Evolutionary conservation across 2,113 vertebrate species (phyloP), one percentile per base, ranked within the genome.

Genomic region (Brachyistius frenatus): DNA sequence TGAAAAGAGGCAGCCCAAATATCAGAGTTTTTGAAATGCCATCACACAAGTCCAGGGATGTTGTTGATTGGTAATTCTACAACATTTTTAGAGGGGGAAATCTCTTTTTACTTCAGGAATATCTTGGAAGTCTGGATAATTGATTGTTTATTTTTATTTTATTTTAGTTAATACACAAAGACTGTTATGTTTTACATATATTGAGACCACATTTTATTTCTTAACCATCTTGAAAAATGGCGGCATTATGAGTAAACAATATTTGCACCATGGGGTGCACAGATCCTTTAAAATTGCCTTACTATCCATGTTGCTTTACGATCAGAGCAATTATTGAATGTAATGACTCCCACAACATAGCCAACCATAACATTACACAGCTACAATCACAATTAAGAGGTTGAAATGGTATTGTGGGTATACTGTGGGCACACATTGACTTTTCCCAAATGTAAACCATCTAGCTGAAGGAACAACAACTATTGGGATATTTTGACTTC

Each of bases 341-440:
- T 31, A 53, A 73, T 50, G 73, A 50, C 68, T 80, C 58, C 76
- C 66, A 55, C 2, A 58, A 58, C 66, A 67, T 57, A 37, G 44
- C 30, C 65, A n/a, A 67, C 35, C 32, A 32, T 41, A 46, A 30
- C 13, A 71, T 71, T 56, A 71, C 35, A 52, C 7, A 58, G 33
- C 33, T 58, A 58, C 23, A 63, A 13, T 6, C 37, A 50, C 46
- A 30, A 65, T 56, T 75, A 78, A 78, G 37, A 64, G n/a, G 37
- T 44, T 11, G 15, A 47, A 53, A 77, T 37, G 1, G 15, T 6
- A 36, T 57, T 35, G 10, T 52, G 14, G 30, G 37, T 60, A 13
- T 23, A 32, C 16, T 41, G 39, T 41, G 39, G 39, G 39, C 39
- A 41, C 10, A 10, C 7, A 7, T 9, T 41, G 39, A 41, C 39